Conservation (phyloP, 1,140 invertebrate genomes). For the Ips typographus region DNA sequence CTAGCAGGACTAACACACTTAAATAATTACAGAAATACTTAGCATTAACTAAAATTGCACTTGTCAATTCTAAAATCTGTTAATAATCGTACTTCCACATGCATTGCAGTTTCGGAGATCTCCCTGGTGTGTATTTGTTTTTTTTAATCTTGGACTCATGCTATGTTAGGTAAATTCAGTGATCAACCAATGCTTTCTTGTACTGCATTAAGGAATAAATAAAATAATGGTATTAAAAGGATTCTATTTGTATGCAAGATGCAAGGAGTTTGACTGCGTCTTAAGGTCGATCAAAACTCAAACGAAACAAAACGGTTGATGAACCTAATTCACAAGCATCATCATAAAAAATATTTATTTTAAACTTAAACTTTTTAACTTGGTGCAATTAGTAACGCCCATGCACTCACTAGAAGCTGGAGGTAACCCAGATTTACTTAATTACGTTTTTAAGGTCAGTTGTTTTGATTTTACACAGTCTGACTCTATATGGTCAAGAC, state of each 20-base stretch:
- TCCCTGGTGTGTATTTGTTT: too few relatives aligned
- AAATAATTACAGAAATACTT: too few relatives aligned
- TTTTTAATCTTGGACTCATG: too few relatives aligned
- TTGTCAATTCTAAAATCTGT: too few relatives aligned
- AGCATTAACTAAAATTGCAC: too few relatives aligned
- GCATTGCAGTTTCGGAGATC: too few relatives aligned
- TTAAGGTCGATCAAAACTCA: slow-evolving; percentile 18
- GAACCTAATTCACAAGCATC: slow-evolving; percentile 2
- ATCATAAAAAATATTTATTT: slow-evolving; percentile 8
- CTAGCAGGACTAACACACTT: too few relatives aligned
- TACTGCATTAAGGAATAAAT: too few relatives aligned
- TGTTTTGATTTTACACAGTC: neutral
- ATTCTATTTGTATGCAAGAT: slow-evolving; percentile 3
- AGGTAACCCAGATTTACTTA: neutral
- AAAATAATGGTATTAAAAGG: neutral
- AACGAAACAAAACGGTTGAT: neutral
- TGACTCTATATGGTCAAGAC: neutral
- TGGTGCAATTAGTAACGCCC: slow-evolving; percentile 1
- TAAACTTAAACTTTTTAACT: slow-evolving; percentile 1
- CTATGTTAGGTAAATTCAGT: too few relatives aligned
- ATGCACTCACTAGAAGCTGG: neutral
- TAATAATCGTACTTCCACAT: too few relatives aligned
- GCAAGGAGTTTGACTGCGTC: slow-evolving; percentile 4
- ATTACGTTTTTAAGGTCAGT: slow-evolving; percentile 12
- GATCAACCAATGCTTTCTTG: too few relatives aligned